These are phyloP conservation scores for Phoeniculus purpureus DNA, from an alignment of 2,797 vertebrate genomes.

Conservation along the genomic window DNA sequence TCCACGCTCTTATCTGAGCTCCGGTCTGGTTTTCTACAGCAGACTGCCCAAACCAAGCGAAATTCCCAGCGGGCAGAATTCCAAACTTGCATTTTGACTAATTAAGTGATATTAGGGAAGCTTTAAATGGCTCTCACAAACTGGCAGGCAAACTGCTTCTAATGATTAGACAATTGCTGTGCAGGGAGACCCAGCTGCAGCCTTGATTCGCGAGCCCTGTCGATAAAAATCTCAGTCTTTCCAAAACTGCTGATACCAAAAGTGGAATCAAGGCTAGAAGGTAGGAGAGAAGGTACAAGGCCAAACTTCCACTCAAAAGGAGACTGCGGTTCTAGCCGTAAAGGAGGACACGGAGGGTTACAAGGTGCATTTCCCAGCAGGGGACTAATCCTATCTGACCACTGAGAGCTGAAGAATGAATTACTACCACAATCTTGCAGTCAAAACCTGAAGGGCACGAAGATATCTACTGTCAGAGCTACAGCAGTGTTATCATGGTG, in stretches of 20 bases:
- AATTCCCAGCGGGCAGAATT: slow-evolving; percentile 54
- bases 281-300: not conserved
- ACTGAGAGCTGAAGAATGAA: not conserved
- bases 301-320: not conserved
- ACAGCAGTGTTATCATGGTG: not conserved
- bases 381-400: not conserved
- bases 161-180: slow-evolving; percentile 45
- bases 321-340: not conserved
- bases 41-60: slow-evolving; percentile 21
- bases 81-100: slow-evolving; percentile 70
- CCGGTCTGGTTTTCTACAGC: slow-evolving; percentile 18
- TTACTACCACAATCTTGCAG: not conserved
- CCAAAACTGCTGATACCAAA: slow-evolving; percentile 17
- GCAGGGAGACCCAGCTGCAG: slow-evolving; percentile 49
- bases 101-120: slow-evolving; percentile 71
- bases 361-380: not conserved
- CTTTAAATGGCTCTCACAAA: slow-evolving; percentile 63
- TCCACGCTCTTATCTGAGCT: slow-evolving; percentile 4
- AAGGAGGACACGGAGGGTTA: not conserved
- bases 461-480: not conserved
- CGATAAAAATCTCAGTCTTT: not conserved
- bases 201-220: not conserved
- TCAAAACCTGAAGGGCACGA: not conserved
- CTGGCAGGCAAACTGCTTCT: slow-evolving; percentile 63
- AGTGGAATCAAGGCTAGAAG: not conserved